phyloP scores from a whole-genome alignment of 2,113 vertebrate species.

The Illadopsis cleaveri region DNA sequence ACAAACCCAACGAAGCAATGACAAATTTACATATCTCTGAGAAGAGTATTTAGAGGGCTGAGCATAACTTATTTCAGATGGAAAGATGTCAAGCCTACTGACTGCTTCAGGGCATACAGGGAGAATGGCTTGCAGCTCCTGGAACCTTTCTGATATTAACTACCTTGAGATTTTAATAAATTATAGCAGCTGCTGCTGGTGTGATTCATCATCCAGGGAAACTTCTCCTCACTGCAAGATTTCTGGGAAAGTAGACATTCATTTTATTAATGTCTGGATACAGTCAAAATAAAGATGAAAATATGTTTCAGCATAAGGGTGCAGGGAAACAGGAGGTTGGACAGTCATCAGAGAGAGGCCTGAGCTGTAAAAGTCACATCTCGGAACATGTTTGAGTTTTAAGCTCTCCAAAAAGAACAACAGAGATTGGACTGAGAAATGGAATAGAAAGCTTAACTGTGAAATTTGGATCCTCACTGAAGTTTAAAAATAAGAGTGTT shows the following conservation, averaged over 20 bases:
- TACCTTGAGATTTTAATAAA: slow-evolving; percentile 31
- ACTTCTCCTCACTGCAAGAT: neutral
- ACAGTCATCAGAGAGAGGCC: neutral
- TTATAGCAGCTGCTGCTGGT: slow-evolving; percentile 24
- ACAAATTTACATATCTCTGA: neutral
- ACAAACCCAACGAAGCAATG: neutral
- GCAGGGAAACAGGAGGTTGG: neutral
- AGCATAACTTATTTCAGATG: neutral
- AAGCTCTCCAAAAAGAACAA: neutral
- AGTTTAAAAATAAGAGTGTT: neutral
- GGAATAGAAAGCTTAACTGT: neutral
- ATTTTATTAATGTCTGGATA: slow-evolving; percentile 33
- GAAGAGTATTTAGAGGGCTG: neutral
- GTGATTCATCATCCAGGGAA: neutral
- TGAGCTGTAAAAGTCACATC: slow-evolving; percentile 17
- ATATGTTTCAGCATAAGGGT: neutral
- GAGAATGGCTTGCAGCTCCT: neutral
- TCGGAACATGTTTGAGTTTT: neutral
- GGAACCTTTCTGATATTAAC: slow-evolving; percentile 19
- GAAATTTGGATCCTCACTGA: neutral
- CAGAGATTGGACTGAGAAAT: neutral
- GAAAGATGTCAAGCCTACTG: neutral
- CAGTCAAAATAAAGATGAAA: slow-evolving; percentile 36
- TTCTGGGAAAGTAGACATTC: slow-evolving; percentile 31
- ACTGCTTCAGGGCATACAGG: neutral